Evolutionary conservation across 2,797 vertebrate genomes (phyloP).

Genomic region (Poeciliopsis presidionis): DNA sequence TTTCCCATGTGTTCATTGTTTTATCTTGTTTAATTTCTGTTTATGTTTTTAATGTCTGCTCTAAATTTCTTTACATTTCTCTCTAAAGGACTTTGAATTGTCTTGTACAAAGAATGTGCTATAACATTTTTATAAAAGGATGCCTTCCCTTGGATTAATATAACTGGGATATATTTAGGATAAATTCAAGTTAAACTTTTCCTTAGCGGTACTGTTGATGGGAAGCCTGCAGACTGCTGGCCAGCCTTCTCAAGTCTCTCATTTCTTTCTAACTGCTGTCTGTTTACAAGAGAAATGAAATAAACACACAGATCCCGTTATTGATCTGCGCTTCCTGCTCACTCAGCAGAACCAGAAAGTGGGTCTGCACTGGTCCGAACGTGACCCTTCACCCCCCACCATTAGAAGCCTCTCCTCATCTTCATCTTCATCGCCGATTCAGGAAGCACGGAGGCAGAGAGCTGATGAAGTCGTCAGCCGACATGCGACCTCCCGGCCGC

Average conservation of each 20-base stretch:
- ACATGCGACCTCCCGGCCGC: constrained; percentile 39
- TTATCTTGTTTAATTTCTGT: no score
- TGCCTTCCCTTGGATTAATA: no score
- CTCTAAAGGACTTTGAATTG: no score
- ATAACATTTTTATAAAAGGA: no score
- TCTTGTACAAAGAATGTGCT: no score
- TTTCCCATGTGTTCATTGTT: no score
- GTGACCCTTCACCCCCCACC: not conserved
- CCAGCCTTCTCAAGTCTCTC: no score
- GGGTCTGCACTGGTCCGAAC: not conserved
- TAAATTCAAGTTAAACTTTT: no score
- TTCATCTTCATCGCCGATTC: not conserved
- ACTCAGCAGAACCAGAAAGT: not conserved
- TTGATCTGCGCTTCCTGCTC: not conserved
- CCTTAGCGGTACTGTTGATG: not conserved
- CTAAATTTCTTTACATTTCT: no score
- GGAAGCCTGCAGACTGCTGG: not conserved
- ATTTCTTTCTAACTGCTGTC: not conserved
- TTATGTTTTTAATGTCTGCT: no score
- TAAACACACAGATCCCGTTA: not conserved
- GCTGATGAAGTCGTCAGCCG: constrained; percentile 10
- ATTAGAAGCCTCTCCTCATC: not conserved
- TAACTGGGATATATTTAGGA: no score
- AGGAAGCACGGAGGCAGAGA: not conserved
- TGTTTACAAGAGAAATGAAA: not conserved